These are phyloP conservation scores for Saccostrea cuccullata DNA, from an alignment of 1,140 invertebrate genomes.

Conservation along the genomic window DNA sequence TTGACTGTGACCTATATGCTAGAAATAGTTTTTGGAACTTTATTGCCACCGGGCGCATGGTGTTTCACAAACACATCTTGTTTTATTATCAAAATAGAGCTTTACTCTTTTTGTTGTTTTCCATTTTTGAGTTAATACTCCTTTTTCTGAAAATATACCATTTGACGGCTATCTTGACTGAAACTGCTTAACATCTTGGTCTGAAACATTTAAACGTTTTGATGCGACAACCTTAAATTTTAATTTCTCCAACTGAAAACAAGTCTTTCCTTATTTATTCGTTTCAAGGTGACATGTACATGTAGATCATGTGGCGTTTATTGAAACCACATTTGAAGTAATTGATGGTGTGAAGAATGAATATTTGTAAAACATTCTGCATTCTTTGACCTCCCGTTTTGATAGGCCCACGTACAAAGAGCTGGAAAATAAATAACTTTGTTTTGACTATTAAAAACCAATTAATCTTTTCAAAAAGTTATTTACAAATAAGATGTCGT, in stretches of 20 bases:
- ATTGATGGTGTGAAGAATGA: background rate
- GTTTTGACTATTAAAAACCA: constrained; percentile 13
- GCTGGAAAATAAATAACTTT: background rate
- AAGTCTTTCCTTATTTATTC: background rate
- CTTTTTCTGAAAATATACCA: background rate
- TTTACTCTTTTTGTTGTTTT: too few species aligned
- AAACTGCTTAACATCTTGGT: background rate
- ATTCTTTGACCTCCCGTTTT: background rate
- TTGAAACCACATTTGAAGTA: background rate
- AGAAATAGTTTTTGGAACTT: too few species aligned
- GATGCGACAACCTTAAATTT: background rate
- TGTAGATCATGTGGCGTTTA: background rate
- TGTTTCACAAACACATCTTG: too few species aligned
- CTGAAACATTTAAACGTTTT: background rate
- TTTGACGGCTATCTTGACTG: background rate
- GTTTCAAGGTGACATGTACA: background rate
- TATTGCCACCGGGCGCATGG: too few species aligned
- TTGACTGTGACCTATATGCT: too few species aligned
- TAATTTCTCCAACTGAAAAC: background rate
- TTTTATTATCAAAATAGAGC: too few species aligned
- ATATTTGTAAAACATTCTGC: background rate
- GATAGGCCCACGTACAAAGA: background rate
- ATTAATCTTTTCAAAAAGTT: background rate
- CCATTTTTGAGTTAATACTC: too few species aligned
- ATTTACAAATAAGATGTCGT: too few species aligned